A percentile compares a stretch with the other conserved stretches of the same genome.
These are phyloP conservation scores for Oostethus manadensis DNA, from an alignment of 2,113 vertebrate species.

Conservation along the genomic window DNA sequence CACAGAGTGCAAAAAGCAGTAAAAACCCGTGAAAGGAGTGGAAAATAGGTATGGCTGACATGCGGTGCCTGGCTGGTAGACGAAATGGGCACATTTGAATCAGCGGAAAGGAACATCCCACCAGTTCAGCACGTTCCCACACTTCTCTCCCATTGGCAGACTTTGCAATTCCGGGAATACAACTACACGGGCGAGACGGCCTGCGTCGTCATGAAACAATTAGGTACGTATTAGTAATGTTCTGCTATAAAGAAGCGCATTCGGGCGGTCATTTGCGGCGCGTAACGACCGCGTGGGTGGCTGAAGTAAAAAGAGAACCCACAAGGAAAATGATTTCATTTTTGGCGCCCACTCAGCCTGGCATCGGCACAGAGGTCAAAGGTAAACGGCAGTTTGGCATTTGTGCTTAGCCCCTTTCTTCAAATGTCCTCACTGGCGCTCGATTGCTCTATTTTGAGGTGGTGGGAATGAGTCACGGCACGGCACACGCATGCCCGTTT, in stretches of 20 bases:
- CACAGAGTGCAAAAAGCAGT: too few species aligned
- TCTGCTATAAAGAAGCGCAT: constrained; percentile 4
- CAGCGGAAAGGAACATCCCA: not conserved
- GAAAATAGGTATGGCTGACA: too few species aligned
- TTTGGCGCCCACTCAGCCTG: constrained; percentile 16
- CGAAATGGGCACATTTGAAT: not conserved
- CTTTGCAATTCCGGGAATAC: not conserved
- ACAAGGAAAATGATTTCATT: constrained; percentile 18
- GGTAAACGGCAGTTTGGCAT: constrained; percentile 56
- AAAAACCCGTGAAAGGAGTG: too few species aligned
- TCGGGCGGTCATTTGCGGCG: constrained; percentile 16
- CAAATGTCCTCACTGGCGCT: constrained; percentile 53
- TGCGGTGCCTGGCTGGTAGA: too few species aligned
- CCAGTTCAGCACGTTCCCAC: not conserved
- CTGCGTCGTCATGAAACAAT: not conserved
- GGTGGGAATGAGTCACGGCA: constrained; percentile 62
- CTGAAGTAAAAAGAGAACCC: constrained; percentile 28
- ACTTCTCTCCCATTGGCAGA: not conserved
- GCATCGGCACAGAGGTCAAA: constrained; percentile 34
- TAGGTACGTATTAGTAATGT: constrained; percentile 1
- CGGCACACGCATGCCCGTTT: constrained; percentile 5
- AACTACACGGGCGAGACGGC: not conserved
- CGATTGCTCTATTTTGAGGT: constrained; percentile 56
- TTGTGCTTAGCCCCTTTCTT: constrained; percentile 36
- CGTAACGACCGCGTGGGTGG: constrained; percentile 27